phyloP scores from a whole-genome alignment of 2,113 vertebrate genomes.

The Triplophysa dalaica region DNA sequence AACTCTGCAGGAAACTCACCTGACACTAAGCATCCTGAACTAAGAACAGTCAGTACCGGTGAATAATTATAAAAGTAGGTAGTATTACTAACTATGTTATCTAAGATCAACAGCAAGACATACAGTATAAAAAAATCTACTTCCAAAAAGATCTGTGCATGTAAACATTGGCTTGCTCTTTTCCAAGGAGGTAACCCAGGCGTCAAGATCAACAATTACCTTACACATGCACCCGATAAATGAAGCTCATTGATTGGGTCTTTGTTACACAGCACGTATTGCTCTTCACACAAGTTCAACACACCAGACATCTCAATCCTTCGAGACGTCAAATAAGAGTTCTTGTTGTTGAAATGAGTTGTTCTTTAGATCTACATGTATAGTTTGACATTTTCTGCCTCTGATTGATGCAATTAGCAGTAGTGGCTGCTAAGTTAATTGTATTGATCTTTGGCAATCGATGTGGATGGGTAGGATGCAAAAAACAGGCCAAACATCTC shows the following conservation, averaged over 20 bases:
- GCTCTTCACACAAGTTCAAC: neutral
- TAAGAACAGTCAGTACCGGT: neutral
- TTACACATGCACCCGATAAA: neutral
- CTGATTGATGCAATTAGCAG: neutral
- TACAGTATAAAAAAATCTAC: neutral
- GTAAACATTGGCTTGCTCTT: neutral
- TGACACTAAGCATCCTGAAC: too few species aligned
- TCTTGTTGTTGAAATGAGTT: neutral
- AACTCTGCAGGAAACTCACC: too few species aligned
- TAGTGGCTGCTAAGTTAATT: conserved; percentile 5
- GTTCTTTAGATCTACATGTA: neutral
- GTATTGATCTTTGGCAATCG: neutral
- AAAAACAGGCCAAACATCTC: neutral
- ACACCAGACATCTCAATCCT: neutral
- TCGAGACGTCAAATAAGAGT: neutral
- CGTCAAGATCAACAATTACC: neutral
- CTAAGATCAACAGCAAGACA: neutral
- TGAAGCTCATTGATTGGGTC: conserved; percentile 4
- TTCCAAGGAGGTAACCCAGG: neutral
- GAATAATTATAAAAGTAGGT: neutral
- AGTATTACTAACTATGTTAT: neutral
- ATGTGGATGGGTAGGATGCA: neutral
- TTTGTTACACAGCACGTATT: neutral
- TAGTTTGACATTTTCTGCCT: neutral
- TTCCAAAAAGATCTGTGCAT: too few species aligned